phyloP scores from a whole-genome alignment of 2,797 vertebrate genomes.

The Tympanoctomys barrerae region DNA sequence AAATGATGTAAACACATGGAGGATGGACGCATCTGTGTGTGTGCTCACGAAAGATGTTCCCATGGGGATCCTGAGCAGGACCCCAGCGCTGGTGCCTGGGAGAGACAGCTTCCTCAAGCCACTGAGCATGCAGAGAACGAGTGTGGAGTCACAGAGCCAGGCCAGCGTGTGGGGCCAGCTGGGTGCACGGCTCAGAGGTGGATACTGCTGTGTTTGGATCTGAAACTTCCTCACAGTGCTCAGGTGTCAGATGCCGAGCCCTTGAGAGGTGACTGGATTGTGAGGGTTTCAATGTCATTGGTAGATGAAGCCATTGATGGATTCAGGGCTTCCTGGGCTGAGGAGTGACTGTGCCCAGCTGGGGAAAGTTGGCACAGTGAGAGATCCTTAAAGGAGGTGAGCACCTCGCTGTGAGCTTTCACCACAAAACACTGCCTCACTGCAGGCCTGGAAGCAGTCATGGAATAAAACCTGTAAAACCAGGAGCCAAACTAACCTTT shows the following conservation, averaged over 20 bases:
- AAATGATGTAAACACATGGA: neutral
- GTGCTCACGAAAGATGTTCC: neutral
- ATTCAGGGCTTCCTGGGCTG: neutral
- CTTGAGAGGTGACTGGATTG: too few relatives aligned
- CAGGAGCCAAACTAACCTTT: neutral
- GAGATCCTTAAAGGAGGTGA: neutral
- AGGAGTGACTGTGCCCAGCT: neutral
- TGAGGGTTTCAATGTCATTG: neutral
- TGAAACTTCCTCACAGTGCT: neutral
- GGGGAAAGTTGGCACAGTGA: neutral
- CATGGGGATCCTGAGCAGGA: rapidly evolving
- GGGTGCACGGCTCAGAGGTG: rapidly evolving
- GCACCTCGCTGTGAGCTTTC: neutral
- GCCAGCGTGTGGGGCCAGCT: rapidly evolving
- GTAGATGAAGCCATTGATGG: neutral
- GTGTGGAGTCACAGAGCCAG: rapidly evolving
- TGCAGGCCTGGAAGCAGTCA: neutral
- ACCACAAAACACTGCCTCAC: neutral
- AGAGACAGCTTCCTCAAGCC: rapidly evolving
- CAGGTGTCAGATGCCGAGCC: neutral
- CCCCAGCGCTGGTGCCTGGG: neutral
- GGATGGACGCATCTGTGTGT: neutral
- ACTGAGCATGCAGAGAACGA: rapidly evolving
- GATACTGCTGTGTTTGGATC: neutral
- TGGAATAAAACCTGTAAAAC: neutral